A percentile compares a stretch with the other conserved stretches of the same genome.
Conservation (phyloP, 2,888 invertebrate species). For the Drosophila atripex region DNA sequence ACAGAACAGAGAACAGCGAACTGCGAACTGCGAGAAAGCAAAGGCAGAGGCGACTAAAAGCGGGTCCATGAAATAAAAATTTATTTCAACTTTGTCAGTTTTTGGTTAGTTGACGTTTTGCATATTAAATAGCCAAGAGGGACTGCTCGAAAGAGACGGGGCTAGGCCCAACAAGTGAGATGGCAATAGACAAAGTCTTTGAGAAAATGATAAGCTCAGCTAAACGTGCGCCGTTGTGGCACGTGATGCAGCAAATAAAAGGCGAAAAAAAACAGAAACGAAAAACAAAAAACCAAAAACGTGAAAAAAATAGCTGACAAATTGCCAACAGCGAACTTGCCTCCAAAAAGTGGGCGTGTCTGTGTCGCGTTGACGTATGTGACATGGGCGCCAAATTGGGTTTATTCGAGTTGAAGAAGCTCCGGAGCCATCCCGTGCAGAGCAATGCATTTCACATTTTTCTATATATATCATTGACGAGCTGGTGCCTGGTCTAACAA, state of each 20-base stretch:
- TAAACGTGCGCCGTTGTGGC: slow-evolving; percentile 72
- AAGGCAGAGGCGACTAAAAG: slow-evolving; percentile 33
- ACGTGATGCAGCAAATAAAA: slow-evolving; percentile 65
- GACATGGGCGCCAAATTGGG: slow-evolving; percentile 78
- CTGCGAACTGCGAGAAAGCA: not conserved
- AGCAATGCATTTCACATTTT: slow-evolving; percentile 51
- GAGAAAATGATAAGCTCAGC: slow-evolving; percentile 78
- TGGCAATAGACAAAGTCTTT: slow-evolving; percentile 49
- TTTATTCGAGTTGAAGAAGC: slow-evolving; percentile 44
- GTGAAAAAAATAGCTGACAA: slow-evolving; percentile 65
- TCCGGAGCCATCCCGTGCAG: slow-evolving; percentile 23
- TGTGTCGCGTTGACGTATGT: slow-evolving; percentile 72
- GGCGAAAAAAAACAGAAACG: not conserved
- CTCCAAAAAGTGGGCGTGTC: slow-evolving; percentile 61
- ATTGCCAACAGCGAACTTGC: slow-evolving; percentile 60
- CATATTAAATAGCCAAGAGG: slow-evolving; percentile 68
- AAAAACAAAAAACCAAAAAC: slow-evolving; percentile 9
- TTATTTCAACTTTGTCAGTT: slow-evolving; percentile 78
- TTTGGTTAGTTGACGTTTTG: slow-evolving; percentile 72
- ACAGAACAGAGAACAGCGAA: slow-evolving; percentile 8
- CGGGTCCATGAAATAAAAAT: slow-evolving; percentile 76
- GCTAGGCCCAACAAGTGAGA: slow-evolving; percentile 27
- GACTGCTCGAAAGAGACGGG: slow-evolving; percentile 5
- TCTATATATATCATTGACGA: slow-evolving; percentile 13
- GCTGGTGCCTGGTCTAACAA: slow-evolving; percentile 39